These are phyloP conservation scores for Sinocyclocheilus grahami DNA, from an alignment of 2,113 vertebrate species.

Conservation along the genomic window DNA sequence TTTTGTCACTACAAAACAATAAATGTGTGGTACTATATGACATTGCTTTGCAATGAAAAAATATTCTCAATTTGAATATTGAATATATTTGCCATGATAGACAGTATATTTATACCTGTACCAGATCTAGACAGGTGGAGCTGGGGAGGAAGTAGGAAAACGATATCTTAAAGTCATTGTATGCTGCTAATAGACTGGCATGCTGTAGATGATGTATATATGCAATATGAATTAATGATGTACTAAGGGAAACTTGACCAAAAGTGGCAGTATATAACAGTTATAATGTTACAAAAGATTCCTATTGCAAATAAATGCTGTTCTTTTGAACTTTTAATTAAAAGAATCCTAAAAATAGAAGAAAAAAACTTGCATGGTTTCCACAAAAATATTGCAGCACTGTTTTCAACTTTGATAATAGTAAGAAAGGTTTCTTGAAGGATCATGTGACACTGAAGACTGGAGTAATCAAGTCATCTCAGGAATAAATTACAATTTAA, in stretches of 20 bases:
- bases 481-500: background rate
- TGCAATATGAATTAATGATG: background rate
- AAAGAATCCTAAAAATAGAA: too few relatives aligned
- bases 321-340: too few relatives aligned
- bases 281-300: too few relatives aligned
- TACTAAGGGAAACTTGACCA: background rate
- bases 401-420: background rate
- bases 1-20: background rate
- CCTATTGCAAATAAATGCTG: too few relatives aligned
- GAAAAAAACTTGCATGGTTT: too few relatives aligned
- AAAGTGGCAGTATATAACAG: too few relatives aligned
- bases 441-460: background rate
- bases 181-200: background rate
- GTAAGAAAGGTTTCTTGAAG: background rate
- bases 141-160: background rate
- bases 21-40: background rate
- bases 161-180: background rate
- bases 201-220: too few relatives aligned
- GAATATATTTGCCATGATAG: background rate
- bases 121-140: background rate
- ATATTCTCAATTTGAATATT: too few relatives aligned
- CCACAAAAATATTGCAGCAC: background rate
- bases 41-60: background rate
- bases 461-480: background rate
- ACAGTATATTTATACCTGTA: background rate